Percentiles rank a stretch among this genome's conserved stretches.
phyloP scores from a whole-genome alignment of 2,113 vertebrate genomes.

The Pao palembangensis region DNA sequence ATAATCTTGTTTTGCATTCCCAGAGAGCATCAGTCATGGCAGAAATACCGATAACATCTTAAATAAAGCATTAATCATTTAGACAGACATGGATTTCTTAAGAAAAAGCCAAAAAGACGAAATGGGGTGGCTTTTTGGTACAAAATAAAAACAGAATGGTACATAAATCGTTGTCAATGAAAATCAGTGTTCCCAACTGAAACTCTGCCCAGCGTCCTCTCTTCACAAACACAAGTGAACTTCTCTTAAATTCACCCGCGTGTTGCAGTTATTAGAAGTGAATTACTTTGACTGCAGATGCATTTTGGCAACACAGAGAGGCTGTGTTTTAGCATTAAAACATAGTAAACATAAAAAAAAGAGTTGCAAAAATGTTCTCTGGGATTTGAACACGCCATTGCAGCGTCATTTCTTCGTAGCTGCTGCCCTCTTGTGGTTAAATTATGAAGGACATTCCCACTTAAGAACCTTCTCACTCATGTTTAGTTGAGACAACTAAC shows the following conservation, averaged over 20 bases:
- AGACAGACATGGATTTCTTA: conserved; percentile 12
- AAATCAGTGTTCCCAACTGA: conserved; percentile 46
- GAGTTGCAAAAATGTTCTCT: neutral
- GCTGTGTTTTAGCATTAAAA: neutral
- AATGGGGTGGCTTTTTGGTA: neutral
- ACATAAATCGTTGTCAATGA: conserved; percentile 43
- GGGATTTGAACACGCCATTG: too few species aligned
- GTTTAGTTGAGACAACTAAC: conserved; percentile 47
- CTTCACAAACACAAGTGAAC: conserved; percentile 38
- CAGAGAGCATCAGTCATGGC: conserved; percentile 8
- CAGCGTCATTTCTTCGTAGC: conserved; percentile 15
- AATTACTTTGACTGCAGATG: neutral
- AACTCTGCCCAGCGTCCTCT: conserved; percentile 29
- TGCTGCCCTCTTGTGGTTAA: conserved; percentile 61
- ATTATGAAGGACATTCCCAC: conserved; percentile 4
- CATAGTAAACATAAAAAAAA: neutral
- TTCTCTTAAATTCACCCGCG: conserved; percentile 17
- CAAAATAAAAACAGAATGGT: conserved; percentile 4
- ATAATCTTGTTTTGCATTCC: conserved; percentile 9
- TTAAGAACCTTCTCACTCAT: conserved; percentile 25
- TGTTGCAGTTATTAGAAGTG: conserved; percentile 6
- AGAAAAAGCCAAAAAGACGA: neutral
- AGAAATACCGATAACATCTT: conserved; percentile 29
- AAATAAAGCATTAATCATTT: conserved; percentile 33
- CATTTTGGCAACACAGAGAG: too few species aligned